Percentiles rank a stretch among this genome's conserved stretches.
phyloP scores from a whole-genome alignment of 1,140 invertebrate genomes.

The Ditylenchus dipsaci region DNA sequence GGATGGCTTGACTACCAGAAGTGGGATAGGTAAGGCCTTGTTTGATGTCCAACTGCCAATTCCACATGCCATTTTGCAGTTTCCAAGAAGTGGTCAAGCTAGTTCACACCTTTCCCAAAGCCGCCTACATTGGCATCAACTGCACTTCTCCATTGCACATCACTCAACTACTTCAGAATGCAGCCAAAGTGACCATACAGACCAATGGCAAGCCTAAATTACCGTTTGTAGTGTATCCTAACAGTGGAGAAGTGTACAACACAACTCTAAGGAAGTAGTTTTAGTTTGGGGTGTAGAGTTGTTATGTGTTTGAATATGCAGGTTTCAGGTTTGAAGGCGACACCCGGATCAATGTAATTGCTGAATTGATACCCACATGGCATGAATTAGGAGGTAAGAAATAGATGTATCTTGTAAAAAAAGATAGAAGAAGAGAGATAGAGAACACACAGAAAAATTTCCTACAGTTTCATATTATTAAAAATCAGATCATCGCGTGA shows the following conservation, averaged over 20 bases:
- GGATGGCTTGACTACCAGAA: constrained; percentile 29
- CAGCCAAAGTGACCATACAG: constrained; percentile 59
- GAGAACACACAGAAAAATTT: no score
- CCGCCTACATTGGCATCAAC: constrained; percentile 78
- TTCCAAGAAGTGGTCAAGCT: constrained; percentile 17
- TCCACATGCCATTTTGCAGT: background rate
- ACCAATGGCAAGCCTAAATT: constrained; percentile 49
- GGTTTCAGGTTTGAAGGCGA: constrained; percentile 2
- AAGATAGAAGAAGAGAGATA: no score
- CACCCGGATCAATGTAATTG: constrained; percentile 12
- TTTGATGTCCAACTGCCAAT: background rate
- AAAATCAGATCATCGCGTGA: no score
- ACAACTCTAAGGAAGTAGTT: constrained; percentile 49
- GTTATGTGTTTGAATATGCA: background rate
- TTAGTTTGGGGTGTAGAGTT: background rate
- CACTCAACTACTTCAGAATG: constrained; percentile 62
- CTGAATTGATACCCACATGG: constrained; percentile 26
- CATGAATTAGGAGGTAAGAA: constrained; percentile 17
- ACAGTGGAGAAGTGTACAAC: constrained; percentile 68
- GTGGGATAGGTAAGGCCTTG: constrained; percentile 38
- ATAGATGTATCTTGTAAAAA: no score
- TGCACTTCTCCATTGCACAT: constrained; percentile 70
- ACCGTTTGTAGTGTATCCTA: constrained; percentile 70
- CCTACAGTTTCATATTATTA: no score
- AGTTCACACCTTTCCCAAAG: constrained; percentile 62